Conservation (phyloP, 2,113 vertebrate species). For the Danionella cerebrum region DNA sequence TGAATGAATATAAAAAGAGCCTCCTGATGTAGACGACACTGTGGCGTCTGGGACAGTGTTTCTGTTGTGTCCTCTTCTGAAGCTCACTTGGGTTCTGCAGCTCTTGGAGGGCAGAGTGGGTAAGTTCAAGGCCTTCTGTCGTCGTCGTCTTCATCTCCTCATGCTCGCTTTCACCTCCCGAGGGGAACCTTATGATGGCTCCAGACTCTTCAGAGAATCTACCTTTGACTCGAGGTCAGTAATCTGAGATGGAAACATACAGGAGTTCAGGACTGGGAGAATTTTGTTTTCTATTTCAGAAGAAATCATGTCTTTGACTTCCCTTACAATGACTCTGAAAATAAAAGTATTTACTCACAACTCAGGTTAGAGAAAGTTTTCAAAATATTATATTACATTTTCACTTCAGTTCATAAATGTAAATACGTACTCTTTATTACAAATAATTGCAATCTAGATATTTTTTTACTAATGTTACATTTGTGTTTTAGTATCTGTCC, state of each 20-base stretch:
- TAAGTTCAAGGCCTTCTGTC: slow-evolving; percentile 36
- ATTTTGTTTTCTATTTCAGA: too few relatives aligned
- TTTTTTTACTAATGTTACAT: too few relatives aligned
- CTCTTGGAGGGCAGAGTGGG: slow-evolving; percentile 35
- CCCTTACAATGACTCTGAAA: too few relatives aligned
- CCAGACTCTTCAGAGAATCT: slow-evolving; percentile 79
- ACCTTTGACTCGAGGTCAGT: slow-evolving; percentile 85
- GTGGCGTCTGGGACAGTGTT: slow-evolving; percentile 8
- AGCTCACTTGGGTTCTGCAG: slow-evolving; percentile 23
- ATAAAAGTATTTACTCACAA: too few relatives aligned
- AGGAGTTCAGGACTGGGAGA: background rate
- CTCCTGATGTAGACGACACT: slow-evolving; percentile 25
- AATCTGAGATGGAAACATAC: slow-evolving; percentile 49
- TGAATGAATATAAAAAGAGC: slow-evolving; percentile 28
- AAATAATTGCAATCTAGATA: too few relatives aligned
- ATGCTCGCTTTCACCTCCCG: too few relatives aligned
- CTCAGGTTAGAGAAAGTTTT: too few relatives aligned
- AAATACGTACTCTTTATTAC: too few relatives aligned
- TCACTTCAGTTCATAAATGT: too few relatives aligned
- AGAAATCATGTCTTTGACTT: too few relatives aligned
- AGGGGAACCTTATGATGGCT: slow-evolving; percentile 68
- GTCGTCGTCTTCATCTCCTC: slow-evolving; percentile 43
- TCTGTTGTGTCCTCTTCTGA: slow-evolving; percentile 21
- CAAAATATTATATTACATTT: too few relatives aligned
- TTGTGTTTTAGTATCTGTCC: too few relatives aligned